A percentile compares a stretch with the other conserved stretches of the same genome.
Conservation (phyloP, 2,888 invertebrate genomes). For the Lochmaea crataegi region DNA sequence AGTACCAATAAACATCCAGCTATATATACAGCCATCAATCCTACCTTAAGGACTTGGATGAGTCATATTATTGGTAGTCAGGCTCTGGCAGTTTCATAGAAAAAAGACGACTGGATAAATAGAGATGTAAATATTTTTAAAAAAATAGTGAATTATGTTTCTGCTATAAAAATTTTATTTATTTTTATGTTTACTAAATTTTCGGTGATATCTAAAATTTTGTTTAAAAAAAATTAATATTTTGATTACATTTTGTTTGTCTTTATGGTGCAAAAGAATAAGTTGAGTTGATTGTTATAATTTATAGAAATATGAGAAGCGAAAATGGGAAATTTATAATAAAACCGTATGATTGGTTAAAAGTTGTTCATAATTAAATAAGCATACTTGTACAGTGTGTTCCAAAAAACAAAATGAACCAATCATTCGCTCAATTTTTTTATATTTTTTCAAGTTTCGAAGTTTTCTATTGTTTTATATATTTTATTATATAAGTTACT, state of each 20-base stretch:
- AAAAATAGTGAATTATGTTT: background rate
- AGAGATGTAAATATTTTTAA: background rate
- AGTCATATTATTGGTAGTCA: background rate
- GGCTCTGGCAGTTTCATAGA: background rate
- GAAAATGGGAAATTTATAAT: background rate
- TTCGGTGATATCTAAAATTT: background rate
- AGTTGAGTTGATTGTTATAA: too few species aligned
- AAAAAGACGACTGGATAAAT: background rate
- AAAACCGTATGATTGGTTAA: background rate
- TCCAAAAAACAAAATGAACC: background rate
- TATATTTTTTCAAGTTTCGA: too few species aligned
- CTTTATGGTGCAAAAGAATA: too few species aligned
- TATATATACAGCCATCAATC: constrained; percentile 67
- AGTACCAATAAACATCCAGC: constrained; percentile 68
- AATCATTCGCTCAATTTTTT: background rate
- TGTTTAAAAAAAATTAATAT: background rate
- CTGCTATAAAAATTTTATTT: background rate
- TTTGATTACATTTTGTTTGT: background rate
- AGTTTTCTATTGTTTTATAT: background rate
- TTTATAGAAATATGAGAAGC: background rate
- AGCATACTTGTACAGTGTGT: background rate
- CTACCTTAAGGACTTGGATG: constrained; percentile 64
- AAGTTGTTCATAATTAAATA: too few species aligned
- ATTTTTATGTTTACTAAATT: background rate
- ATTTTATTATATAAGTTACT: background rate